Conservation (phyloP, 1,140 invertebrate genomes). For the Sycobia sp. region DNA sequence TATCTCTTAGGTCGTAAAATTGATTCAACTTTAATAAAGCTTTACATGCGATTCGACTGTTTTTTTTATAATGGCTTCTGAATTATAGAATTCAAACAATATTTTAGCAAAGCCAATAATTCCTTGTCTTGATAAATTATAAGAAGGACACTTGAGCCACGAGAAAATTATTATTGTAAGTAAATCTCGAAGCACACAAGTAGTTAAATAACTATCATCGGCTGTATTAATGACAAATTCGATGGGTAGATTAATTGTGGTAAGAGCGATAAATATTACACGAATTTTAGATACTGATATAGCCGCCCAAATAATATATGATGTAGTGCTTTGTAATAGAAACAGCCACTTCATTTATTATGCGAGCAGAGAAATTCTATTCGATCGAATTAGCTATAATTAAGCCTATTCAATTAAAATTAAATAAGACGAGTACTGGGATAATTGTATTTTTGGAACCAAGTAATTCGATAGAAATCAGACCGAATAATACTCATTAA, state of each 20-base stretch:
- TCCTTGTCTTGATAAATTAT: neutral
- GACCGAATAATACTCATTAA: slow-evolving; percentile 46
- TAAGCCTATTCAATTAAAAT: slow-evolving; percentile 68
- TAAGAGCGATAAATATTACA: neutral
- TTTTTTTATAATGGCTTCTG: neutral
- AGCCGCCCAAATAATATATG: slow-evolving; percentile 6
- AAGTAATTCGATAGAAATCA: slow-evolving; percentile 56
- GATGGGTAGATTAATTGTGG: neutral
- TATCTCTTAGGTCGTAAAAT: neutral
- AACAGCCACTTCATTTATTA: slow-evolving; percentile 64
- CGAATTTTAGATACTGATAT: neutral
- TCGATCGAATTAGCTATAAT: slow-evolving; percentile 59
- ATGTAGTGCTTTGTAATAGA: slow-evolving; percentile 69
- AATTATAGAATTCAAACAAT: neutral
- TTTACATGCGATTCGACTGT: neutral
- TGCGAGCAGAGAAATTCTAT: slow-evolving; percentile 58
- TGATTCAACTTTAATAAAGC: neutral
- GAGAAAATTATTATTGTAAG: neutral
- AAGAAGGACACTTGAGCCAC: neutral
- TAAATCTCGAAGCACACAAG: slow-evolving; percentile 17
- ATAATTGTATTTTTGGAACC: slow-evolving; percentile 71
- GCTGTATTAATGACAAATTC: neutral
- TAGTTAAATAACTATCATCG: slow-evolving; percentile 1
- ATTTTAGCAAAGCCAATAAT: neutral
- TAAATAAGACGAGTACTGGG: slow-evolving; percentile 65